Evolutionary conservation across 2,888 invertebrate species (phyloP), one percentile per base, ranked within the genome.

Genomic region (Bombyx huttoni): DNA sequence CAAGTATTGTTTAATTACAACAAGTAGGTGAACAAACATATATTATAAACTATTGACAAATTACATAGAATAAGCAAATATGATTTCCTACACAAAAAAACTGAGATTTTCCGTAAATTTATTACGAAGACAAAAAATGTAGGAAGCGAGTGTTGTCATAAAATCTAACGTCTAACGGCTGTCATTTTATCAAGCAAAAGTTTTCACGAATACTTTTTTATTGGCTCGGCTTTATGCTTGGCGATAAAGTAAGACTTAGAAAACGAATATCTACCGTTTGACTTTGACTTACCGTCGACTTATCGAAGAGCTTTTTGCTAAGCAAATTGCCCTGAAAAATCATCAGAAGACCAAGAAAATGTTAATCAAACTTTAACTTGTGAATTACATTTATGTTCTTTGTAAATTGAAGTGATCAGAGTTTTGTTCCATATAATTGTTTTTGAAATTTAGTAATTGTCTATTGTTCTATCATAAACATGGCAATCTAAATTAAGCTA

Each of bases 201-300:
- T 67, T 61, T 58, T 58, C 51, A 56, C 50, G 46, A 52, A 61
- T 54, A 48, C 55, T 58, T 55, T 56, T 61, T 63, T 60, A 60
- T 59, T 53, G 60, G 56, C 59, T 56, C 58, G 40, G 56, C 55
- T 54, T 56, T 54, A 54, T 56, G 57, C 49, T 50, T 49, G 45
- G 33, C 47, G 52, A 50, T 55, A 59, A 61, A 58, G 49, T 55
- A 14, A 45, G 48, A 48, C 47, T 52, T 45, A 40, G 40, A 40
- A 40, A 24, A 40, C 7, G 40, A 40, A 40, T 40, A 40, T 40
- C 40, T 40, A 12, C 12, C 40, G 40, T 40, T 40, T 40, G 40
- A 40, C 40, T 40, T 40, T 40, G 40, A 40, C 40, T 40, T 40
- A 40, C 40, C 40, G 12, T 7, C 40, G 3, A 40, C 40, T 40